Evolutionary conservation across 2,797 vertebrate genomes (phyloP).

Genomic region (Eleutherodactylus coqui): DNA sequence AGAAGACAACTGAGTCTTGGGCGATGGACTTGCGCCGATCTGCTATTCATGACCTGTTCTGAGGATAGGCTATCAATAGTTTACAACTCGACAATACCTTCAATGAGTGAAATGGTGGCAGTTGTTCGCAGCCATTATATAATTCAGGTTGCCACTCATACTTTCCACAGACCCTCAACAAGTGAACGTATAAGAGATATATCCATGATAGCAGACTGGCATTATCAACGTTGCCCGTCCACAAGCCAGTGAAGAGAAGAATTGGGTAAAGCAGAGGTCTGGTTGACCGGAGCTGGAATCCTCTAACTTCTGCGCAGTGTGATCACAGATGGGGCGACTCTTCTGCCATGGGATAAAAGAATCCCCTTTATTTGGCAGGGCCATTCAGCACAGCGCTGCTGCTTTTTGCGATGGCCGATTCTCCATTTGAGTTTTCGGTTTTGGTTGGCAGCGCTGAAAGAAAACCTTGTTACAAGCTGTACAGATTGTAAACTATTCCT

Average conservation of each 20-base stretch:
- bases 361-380: neutral
- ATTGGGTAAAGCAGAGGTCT: neutral
- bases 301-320: neutral
- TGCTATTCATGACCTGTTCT: too few relatives aligned
- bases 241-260: neutral
- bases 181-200: neutral
- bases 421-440: neutral
- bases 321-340: neutral
- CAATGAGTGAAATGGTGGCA: too few relatives aligned
- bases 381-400: neutral
- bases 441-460: constrained; percentile 37
- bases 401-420: neutral
- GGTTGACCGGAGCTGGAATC: neutral
- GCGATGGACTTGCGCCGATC: too few relatives aligned
- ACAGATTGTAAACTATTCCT: constrained; percentile 43
- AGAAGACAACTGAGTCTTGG: too few relatives aligned
- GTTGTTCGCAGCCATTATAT: too few relatives aligned
- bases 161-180: too few relatives aligned
- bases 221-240: neutral
- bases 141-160: too few relatives aligned
- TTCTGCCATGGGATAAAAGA: neutral
- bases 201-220: neutral
- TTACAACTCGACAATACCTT: too few relatives aligned
- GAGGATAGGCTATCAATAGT: too few relatives aligned
- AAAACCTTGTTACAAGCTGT: constrained; percentile 43